Evolutionary conservation across 2,888 invertebrate species (phyloP), one percentile per base, ranked within the genome.

Genomic region (Drosophila phalerata): DNA sequence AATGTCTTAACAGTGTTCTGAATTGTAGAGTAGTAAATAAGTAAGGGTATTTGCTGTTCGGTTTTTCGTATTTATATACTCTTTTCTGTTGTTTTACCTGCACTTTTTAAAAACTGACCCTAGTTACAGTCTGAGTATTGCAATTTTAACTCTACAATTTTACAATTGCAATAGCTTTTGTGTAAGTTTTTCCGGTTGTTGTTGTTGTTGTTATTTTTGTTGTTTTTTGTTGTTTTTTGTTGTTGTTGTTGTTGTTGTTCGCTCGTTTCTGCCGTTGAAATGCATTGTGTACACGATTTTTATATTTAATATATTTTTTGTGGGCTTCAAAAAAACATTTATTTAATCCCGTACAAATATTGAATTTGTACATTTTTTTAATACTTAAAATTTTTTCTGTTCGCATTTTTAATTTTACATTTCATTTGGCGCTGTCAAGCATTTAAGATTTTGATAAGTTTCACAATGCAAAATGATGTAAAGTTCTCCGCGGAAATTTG

Each of bases 261-360:
- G 22, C 52, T 56, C 49, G 47, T 49, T 42, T 57, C 28, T 55
- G 22, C 3, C 32, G 19, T 19, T 19, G 56, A 72, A 74, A 64
- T 72, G 63, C 62, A 52, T 32, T 55, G 9, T 25, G 38, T 10
- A 15, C 17, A 15, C 52, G 52, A 13, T n/a, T 53, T 55, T 43
- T 32, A 30, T 17, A 17, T 48, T 15, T 3, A 32, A 8, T 19
- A 34, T 42, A 22, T 4, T 22, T 0, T 63, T 56, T 66, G 40
- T 25, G 11, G 15, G 49, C 32, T 48, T 52, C 25, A 22, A 34
- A 34, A 6, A 10, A 22, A 43, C n/a, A 34, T 17, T 34, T 56
- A 22, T 25, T 43, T 43, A 15, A 19, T 28, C 48, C 47, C 38
- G 2, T 37, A 6, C 37, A 38, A 57, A 43, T 25, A 43, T 43